Evolutionary conservation across 2,888 invertebrate genomes (phyloP).

Genomic region (Tillus elongatus): DNA sequence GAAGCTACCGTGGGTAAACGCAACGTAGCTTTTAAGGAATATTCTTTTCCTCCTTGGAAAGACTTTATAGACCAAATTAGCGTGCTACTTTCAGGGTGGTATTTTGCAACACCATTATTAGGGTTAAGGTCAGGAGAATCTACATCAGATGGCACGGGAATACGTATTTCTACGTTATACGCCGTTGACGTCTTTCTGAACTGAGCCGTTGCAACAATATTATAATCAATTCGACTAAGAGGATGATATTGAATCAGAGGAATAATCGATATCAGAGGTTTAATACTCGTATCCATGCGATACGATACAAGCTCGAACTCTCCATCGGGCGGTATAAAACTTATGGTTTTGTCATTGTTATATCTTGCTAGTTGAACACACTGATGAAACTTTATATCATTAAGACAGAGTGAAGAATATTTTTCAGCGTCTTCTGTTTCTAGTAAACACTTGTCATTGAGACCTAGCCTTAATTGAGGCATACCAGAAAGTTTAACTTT

Average conservation of each 20-base stretch:
- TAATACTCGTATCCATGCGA: slow-evolving; percentile 75
- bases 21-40: no score
- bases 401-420: slow-evolving; percentile 87
- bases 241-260: slow-evolving; percentile 91
- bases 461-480: slow-evolving; percentile 85
- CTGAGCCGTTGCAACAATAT: slow-evolving; percentile 93
- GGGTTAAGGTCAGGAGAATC: no score
- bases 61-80: no score
- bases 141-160: no score
- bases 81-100: no score
- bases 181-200: slow-evolving; percentile 91
- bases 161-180: slow-evolving; percentile 90
- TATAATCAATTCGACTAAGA: slow-evolving; percentile 88
- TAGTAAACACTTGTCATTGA: slow-evolving; percentile 90
- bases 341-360: slow-evolving; percentile 92
- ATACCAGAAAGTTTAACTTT: slow-evolving; percentile 89
- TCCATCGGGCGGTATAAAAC: slow-evolving; percentile 92
- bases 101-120: no score
- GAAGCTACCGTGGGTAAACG: slow-evolving; percentile 82
- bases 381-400: slow-evolving; percentile 95
- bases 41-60: no score
- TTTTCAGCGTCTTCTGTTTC: slow-evolving; percentile 89
- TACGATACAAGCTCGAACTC: slow-evolving; percentile 96
- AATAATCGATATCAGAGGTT: slow-evolving; percentile 92
- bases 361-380: slow-evolving; percentile 84